Conservation (phyloP, 2,797 vertebrate genomes). For the Thalassophryne amazonica region DNA sequence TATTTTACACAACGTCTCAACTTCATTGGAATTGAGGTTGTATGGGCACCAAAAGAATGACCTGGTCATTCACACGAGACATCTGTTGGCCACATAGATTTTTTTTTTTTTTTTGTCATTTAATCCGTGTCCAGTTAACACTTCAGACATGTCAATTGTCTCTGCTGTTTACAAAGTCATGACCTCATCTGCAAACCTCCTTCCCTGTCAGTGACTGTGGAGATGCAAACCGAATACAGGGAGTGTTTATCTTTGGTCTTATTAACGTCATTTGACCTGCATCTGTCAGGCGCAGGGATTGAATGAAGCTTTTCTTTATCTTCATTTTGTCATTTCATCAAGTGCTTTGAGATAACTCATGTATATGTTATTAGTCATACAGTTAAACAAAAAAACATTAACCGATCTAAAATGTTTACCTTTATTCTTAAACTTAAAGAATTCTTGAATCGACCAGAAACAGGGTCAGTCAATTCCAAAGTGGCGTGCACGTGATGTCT, state of each 20-base stretch:
- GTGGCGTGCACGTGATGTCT: too few species aligned
- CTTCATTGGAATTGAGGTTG: too few species aligned
- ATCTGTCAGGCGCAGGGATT: conserved; percentile 1
- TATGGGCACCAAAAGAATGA: too few species aligned
- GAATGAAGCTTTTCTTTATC: background rate
- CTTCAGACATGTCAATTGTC: background rate
- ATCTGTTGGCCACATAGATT: too few species aligned
- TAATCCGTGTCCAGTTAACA: background rate
- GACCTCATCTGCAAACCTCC: conserved; percentile 43
- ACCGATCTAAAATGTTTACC: conserved; percentile 6
- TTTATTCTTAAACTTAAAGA: too few species aligned
- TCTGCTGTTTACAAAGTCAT: background rate
- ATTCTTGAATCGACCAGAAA: too few species aligned
- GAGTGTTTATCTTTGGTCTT: background rate
- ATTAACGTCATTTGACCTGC: background rate
- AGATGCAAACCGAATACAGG: background rate
- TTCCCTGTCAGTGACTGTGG: conserved; percentile 26
- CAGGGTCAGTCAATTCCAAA: too few species aligned
- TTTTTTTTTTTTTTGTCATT: too few species aligned
- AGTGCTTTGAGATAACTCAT: background rate
- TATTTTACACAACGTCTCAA: too few species aligned
- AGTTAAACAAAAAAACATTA: too few species aligned
- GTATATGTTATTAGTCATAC: too few species aligned
- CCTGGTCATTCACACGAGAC: too few species aligned
- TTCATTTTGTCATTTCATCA: background rate